Evolutionary conservation across 2,113 vertebrate species (phyloP).

Genomic region (Pholis gunnellus): DNA sequence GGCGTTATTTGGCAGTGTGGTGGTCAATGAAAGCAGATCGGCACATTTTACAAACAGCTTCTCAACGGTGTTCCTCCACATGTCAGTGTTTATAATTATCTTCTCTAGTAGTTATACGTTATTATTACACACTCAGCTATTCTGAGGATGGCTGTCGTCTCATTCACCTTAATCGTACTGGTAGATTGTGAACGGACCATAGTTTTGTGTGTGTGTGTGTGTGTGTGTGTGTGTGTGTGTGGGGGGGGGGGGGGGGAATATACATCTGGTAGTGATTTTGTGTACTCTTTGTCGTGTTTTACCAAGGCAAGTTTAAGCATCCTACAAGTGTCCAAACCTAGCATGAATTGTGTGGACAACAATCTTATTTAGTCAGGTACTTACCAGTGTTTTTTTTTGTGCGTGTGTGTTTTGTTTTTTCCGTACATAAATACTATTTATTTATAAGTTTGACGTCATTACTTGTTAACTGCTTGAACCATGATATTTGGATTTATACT

Average conservation of each 20-base stretch:
- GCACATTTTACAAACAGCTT: background rate
- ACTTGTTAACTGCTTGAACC: background rate
- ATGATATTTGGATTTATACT: background rate
- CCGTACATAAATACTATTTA: background rate
- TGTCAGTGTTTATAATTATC: background rate
- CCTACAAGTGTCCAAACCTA: slow-evolving; percentile 24
- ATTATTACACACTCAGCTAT: background rate
- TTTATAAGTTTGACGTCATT: background rate
- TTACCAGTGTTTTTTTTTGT: background rate
- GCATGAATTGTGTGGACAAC: slow-evolving; percentile 13
- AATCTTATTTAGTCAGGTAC: background rate
- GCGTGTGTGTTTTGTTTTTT: background rate
- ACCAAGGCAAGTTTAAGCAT: slow-evolving; percentile 51
- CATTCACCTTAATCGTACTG: slow-evolving; percentile 1
- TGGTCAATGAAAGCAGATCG: slow-evolving; percentile 16
- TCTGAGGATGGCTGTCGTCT: background rate
- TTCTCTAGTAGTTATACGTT: background rate
- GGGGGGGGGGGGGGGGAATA: slow-evolving; percentile 23
- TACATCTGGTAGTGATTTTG: slow-evolving; percentile 78
- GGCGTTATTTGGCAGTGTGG: slow-evolving; percentile 8
- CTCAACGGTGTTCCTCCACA: background rate
- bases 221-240: too few relatives aligned
- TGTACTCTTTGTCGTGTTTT: slow-evolving; percentile 48
- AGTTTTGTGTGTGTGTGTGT: too few relatives aligned
- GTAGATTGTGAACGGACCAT: slow-evolving; percentile 49